Conservation (phyloP, 2,797 vertebrate genomes). For the Poeciliopsis paucimaculata region DNA sequence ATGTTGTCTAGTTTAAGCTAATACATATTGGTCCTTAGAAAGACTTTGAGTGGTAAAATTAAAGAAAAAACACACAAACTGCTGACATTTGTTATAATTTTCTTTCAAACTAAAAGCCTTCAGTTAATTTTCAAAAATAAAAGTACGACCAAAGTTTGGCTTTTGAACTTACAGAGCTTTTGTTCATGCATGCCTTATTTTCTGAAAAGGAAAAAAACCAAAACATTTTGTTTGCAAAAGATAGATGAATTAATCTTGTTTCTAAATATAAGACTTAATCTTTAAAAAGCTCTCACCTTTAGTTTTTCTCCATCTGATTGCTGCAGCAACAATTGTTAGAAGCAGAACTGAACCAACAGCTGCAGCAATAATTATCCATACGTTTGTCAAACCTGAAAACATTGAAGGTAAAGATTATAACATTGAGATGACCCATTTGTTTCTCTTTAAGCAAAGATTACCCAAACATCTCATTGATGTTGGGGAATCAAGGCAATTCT, state of each 20-base stretch:
- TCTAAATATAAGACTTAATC: background rate
- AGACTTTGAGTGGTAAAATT: no score
- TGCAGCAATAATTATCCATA: background rate
- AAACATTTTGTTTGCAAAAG: no score
- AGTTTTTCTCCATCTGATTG: background rate
- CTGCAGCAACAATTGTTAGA: background rate
- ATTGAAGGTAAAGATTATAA: background rate
- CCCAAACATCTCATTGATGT: no score
- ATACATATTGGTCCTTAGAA: no score
- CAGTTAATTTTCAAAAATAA: no score
- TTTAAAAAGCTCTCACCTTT: background rate
- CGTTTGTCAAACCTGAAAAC: background rate
- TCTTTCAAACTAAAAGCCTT: background rate
- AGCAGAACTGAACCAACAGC: background rate
- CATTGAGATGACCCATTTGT: no score
- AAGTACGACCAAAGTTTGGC: background rate
- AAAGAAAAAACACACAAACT: background rate
- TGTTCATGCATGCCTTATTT: background rate
- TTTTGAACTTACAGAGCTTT: background rate
- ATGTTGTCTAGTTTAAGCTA: no score
- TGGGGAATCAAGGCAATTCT: no score
- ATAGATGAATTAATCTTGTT: background rate
- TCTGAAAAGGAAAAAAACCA: background rate
- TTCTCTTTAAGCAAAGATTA: no score
- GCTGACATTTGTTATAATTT: background rate